Conservation (phyloP, 2,113 vertebrate genomes). For the Gallinago media region DNA sequence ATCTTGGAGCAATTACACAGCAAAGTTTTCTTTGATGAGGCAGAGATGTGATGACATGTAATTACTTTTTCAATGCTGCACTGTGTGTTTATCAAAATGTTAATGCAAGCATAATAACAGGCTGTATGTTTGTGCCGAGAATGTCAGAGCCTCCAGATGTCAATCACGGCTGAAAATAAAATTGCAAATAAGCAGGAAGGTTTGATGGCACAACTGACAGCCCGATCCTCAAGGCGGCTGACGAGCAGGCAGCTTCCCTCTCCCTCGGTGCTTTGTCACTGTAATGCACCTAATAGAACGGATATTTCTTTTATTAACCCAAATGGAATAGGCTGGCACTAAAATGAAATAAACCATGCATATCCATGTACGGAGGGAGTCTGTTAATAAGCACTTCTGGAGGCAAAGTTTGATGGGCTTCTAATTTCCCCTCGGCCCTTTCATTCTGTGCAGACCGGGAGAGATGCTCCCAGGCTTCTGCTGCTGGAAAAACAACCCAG, state of each 20-base stretch:
- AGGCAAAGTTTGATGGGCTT: constrained; percentile 9
- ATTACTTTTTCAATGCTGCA: constrained; percentile 93
- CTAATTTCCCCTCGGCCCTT: neutral
- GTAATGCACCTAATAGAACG: constrained; percentile 72
- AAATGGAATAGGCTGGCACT: constrained; percentile 27
- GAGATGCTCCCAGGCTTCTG: neutral
- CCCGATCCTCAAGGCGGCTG: constrained; percentile 10
- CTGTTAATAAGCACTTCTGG: neutral
- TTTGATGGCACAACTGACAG: constrained; percentile 80
- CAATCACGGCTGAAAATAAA: constrained; percentile 94
- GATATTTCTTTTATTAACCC: constrained; percentile 53
- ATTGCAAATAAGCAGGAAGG: constrained; percentile 88
- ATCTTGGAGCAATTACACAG: constrained; percentile 81
- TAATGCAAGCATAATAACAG: constrained; percentile 99
- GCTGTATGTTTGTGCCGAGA: constrained; percentile 85
- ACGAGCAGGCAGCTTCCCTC: constrained; percentile 76
- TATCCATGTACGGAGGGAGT: neutral
- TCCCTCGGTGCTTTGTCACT: constrained; percentile 28
- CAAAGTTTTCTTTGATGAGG: constrained; percentile 85
- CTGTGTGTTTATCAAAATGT: constrained; percentile 99
- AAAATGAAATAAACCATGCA: neutral
- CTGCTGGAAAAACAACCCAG: neutral
- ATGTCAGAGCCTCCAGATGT: constrained; percentile 92
- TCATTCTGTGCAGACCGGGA: accelerated
- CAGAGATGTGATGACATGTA: constrained; percentile 91